Evolutionary conservation across 2,113 vertebrate species (phyloP).

Genomic region (Platichthys stellatus): DNA sequence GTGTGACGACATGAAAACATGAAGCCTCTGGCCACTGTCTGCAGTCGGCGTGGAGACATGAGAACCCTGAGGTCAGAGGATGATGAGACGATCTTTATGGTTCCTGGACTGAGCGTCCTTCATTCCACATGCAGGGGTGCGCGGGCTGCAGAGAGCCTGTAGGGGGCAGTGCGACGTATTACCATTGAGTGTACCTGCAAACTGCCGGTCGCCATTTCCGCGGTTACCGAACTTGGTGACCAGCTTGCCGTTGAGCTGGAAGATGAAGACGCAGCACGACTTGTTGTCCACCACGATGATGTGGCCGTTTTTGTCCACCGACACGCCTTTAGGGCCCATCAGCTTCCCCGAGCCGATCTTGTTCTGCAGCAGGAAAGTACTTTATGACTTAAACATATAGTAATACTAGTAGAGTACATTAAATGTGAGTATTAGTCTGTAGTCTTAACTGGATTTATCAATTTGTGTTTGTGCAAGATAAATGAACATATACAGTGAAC

Average conservation of each 20-base stretch:
- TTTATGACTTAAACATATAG: neutral
- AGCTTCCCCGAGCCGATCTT: slow-evolving; percentile 97
- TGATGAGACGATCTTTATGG: slow-evolving; percentile 9
- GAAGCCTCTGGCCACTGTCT: no score
- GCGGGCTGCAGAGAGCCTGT: slow-evolving; percentile 66
- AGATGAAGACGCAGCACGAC: slow-evolving; percentile 96
- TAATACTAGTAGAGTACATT: neutral
- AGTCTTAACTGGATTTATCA: neutral
- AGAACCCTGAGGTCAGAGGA: neutral
- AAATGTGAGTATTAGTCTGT: no score
- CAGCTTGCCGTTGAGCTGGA: slow-evolving; percentile 95
- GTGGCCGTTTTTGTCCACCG: slow-evolving; percentile 95
- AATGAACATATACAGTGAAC: neutral
- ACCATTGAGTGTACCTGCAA: slow-evolving; percentile 94
- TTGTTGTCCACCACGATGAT: slow-evolving; percentile 98
- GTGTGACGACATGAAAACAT: no score
- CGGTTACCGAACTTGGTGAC: slow-evolving; percentile 96
- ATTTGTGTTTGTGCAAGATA: neutral
- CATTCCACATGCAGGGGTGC: slow-evolving; percentile 77
- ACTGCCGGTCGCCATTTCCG: slow-evolving; percentile 96
- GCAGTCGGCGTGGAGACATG: no score
- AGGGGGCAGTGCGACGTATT: slow-evolving; percentile 81
- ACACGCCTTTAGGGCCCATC: slow-evolving; percentile 98
- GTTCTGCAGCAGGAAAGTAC: slow-evolving; percentile 74
- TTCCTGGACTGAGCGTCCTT: slow-evolving; percentile 35